These are phyloP conservation scores for Oxystoma pomonae DNA, from an alignment of 2,888 invertebrate species.

Conservation along the genomic window DNA sequence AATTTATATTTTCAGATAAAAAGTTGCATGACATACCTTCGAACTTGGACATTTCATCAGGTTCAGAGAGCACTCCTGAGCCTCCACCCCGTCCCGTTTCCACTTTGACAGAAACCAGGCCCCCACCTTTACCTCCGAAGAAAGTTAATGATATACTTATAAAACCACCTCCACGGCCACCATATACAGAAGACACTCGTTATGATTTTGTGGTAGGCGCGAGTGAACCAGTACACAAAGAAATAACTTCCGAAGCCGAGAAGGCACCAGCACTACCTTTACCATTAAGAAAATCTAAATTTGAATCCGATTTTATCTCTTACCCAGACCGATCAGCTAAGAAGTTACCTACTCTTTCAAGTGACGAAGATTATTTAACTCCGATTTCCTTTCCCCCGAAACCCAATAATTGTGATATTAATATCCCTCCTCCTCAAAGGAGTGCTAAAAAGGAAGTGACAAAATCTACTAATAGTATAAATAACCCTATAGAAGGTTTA, in stretches of 20 bases:
- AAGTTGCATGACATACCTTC: slow-evolving; percentile 9
- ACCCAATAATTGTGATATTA: slow-evolving; percentile 29
- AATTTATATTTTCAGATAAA: neutral
- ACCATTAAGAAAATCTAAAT: slow-evolving; percentile 54
- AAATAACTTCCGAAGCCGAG: slow-evolving; percentile 22
- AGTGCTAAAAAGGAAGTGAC: slow-evolving; percentile 37
- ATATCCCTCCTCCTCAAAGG: slow-evolving; percentile 49
- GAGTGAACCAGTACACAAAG: slow-evolving; percentile 34
- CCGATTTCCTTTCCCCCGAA: slow-evolving; percentile 48
- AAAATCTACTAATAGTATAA: slow-evolving; percentile 39
- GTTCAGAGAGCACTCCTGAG: slow-evolving; percentile 53
- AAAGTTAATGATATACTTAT: slow-evolving; percentile 57
- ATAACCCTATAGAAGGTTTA: slow-evolving; percentile 49
- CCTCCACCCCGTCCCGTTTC: slow-evolving; percentile 67
- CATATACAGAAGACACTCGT: slow-evolving; percentile 53
- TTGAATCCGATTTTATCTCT: slow-evolving; percentile 46
- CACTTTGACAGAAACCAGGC: slow-evolving; percentile 54
- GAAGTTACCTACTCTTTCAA: slow-evolving; percentile 32
- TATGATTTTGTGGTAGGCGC: slow-evolving; percentile 53
- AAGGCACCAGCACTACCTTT: slow-evolving; percentile 59
- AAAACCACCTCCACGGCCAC: slow-evolving; percentile 64
- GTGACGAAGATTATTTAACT: slow-evolving; percentile 63
- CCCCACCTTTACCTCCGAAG: slow-evolving; percentile 71
- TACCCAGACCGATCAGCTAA: slow-evolving; percentile 48
- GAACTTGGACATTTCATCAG: slow-evolving; percentile 43